Evolutionary conservation across 1,140 invertebrate species (phyloP).

Genomic region (Drosophila rhopaloa): DNA sequence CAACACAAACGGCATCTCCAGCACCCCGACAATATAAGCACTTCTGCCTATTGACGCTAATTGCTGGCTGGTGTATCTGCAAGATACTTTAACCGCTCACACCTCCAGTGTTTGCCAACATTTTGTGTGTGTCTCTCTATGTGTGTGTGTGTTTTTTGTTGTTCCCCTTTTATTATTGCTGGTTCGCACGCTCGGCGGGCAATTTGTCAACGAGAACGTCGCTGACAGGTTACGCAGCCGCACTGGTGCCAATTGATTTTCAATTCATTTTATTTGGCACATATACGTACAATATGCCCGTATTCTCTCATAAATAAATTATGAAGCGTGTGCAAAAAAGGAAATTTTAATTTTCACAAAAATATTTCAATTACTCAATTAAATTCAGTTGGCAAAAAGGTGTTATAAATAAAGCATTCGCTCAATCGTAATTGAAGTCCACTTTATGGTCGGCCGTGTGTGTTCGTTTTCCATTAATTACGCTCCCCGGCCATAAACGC

Average conservation of each 20-base stretch:
- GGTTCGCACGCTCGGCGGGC: slow-evolving; percentile 66
- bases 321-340: slow-evolving; percentile 61
- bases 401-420: slow-evolving; percentile 65
- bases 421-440: slow-evolving; percentile 60
- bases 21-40: slow-evolving; percentile 25
- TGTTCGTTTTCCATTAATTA: slow-evolving; percentile 70
- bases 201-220: slow-evolving; percentile 68
- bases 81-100: slow-evolving; percentile 49
- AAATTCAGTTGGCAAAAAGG: slow-evolving; percentile 62
- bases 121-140: slow-evolving; percentile 7
- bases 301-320: slow-evolving; percentile 54
- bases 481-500: slow-evolving; percentile 39
- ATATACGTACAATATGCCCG: not conserved
- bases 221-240: slow-evolving; percentile 76
- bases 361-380: slow-evolving; percentile 77
- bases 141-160: not conserved
- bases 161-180: slow-evolving; percentile 20
- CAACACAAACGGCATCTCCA: slow-evolving; percentile 23
- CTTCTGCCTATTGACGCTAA: slow-evolving; percentile 63
- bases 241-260: slow-evolving; percentile 57
- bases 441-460: slow-evolving; percentile 61
- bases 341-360: slow-evolving; percentile 63
- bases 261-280: slow-evolving; percentile 38
- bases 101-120: slow-evolving; percentile 28
- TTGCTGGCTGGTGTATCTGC: slow-evolving; percentile 73